Conservation (phyloP, 1,140 invertebrate species). For the Drosophila sulfurigaster region DNA sequence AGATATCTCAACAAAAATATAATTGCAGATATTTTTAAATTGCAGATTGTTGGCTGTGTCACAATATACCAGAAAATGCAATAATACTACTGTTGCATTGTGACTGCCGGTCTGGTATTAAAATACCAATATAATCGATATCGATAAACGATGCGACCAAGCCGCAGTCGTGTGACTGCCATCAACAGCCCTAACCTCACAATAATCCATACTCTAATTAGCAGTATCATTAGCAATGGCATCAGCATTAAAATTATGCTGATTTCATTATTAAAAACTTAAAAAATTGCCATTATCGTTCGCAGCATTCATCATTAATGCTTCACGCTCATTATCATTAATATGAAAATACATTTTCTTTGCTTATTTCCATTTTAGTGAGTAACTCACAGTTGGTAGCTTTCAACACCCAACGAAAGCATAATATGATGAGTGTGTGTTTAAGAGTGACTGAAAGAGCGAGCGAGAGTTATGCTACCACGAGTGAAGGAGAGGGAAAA, state of each 20-base stretch:
- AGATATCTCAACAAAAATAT: no score
- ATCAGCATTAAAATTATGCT: no score
- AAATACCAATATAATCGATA: no score
- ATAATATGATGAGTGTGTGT: slow-evolving; percentile 6
- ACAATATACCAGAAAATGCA: no score
- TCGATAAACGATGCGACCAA: no score
- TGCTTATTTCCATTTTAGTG: not conserved
- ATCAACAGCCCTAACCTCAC: no score
- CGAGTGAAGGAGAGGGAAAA: not conserved
- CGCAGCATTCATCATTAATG: not conserved
- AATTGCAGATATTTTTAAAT: no score
- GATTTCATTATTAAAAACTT: not conserved
- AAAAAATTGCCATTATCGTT: not conserved
- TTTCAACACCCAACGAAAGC: not conserved
- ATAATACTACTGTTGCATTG: no score
- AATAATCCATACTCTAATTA: not conserved
- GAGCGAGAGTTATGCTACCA: slow-evolving; percentile 5
- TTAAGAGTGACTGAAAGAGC: not conserved
- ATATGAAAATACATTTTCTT: not conserved
- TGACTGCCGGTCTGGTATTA: no score
- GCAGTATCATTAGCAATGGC: not conserved
- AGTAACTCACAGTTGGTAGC: not conserved
- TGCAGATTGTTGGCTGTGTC: no score
- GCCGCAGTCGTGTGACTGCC: no score
- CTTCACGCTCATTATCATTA: not conserved